phyloP scores from a whole-genome alignment of 2,888 invertebrate species.

The Incurvaria masculella region DNA sequence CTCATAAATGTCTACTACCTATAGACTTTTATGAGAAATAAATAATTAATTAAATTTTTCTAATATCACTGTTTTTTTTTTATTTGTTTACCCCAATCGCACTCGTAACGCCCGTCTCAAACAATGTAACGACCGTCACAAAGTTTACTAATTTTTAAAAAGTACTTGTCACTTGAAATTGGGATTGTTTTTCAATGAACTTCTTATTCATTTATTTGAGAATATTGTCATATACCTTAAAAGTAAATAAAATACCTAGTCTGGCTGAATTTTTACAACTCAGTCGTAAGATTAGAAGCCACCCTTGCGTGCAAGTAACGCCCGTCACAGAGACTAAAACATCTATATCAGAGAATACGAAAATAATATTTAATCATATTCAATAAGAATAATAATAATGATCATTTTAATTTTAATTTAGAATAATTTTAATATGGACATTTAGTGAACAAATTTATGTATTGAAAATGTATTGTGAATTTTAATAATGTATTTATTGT shows the following conservation, averaged over 20 bases:
- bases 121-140: neutral
- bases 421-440: too few species aligned
- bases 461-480: too few species aligned
- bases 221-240: neutral
- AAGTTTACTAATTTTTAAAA: neutral
- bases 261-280: neutral
- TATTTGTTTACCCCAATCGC: neutral
- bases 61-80: neutral
- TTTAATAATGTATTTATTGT: too few species aligned
- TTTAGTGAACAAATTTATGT: too few species aligned
- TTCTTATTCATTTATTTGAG: neutral
- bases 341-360: too few species aligned
- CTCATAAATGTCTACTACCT: neutral
- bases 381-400: too few species aligned
- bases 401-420: too few species aligned
- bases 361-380: too few species aligned
- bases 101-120: neutral
- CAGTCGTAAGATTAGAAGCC: neutral
- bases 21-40: neutral
- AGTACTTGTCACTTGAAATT: neutral
- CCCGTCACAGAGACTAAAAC: too few species aligned
- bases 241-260: neutral
- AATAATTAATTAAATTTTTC: neutral
- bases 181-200: neutral
- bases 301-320: too few species aligned